Percentiles rank a stretch among this genome's conserved stretches.
Evolutionary conservation across 1,140 invertebrate species (phyloP).

Genomic region (Spodoptera litura): DNA sequence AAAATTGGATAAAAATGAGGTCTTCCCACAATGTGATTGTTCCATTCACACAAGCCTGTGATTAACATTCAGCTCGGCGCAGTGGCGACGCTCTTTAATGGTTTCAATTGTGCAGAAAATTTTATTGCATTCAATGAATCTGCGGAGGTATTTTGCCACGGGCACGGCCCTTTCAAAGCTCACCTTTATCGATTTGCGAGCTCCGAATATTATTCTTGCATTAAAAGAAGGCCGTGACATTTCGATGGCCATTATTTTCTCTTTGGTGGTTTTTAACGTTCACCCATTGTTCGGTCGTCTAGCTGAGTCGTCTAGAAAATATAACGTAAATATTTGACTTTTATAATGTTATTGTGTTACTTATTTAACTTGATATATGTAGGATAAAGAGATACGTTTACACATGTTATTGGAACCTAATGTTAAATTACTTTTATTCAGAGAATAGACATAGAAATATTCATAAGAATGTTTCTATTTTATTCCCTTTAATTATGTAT

Average conservation of each 20-base stretch:
- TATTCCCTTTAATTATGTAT: no score
- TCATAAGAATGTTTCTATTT: no score
- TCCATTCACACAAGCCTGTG: conserved; percentile 75
- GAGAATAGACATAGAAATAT: no score
- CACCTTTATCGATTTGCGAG: conserved; percentile 52
- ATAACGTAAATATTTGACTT: no score
- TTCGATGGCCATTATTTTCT: conserved; percentile 30
- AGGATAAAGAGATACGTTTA: no score
- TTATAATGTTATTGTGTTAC: not conserved
- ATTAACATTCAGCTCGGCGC: conserved; percentile 76
- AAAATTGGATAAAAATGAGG: conserved; percentile 60
- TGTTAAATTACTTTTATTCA: no score
- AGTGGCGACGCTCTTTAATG: conserved; percentile 74
- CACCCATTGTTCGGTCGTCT: conserved; percentile 10
- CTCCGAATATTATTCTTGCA: conserved; percentile 41
- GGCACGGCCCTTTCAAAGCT: conserved; percentile 56
- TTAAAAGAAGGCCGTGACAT: conserved; percentile 43
- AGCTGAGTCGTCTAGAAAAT: not conserved
- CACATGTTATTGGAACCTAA: no score
- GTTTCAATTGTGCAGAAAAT: conserved; percentile 83
- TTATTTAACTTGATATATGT: not conserved
- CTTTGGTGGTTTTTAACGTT: conserved; percentile 19
- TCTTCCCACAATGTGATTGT: conserved; percentile 72
- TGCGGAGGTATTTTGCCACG: conserved; percentile 66
- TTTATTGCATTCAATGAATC: conserved; percentile 81